These are phyloP conservation scores for Mizuhopecten yessoensis DNA, from an alignment of 1,140 invertebrate species.

Conservation along the genomic window DNA sequence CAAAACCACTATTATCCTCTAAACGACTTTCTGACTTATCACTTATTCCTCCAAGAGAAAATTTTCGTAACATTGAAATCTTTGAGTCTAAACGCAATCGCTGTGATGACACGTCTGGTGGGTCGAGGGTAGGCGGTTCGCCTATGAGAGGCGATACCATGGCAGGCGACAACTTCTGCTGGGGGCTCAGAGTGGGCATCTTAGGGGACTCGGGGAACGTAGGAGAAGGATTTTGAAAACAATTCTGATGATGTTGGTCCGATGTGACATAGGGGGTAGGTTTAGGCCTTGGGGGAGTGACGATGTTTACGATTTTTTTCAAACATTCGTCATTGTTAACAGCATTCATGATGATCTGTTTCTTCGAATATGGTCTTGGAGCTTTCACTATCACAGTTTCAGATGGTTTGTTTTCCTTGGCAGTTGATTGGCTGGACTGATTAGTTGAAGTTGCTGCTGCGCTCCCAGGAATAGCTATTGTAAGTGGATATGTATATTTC, in stretches of 20 bases:
- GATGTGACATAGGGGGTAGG: conserved; percentile 13
- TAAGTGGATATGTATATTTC: conserved; percentile 41
- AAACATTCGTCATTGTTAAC: conserved; percentile 74
- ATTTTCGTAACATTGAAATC: not conserved
- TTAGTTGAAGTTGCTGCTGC: not conserved
- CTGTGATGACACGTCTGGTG: conserved; percentile 42
- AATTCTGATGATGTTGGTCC: not conserved
- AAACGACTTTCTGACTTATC: not conserved
- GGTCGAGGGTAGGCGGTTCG: conserved; percentile 74
- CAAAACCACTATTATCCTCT: not conserved
- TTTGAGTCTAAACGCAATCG: not conserved
- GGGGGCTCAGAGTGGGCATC: conserved; percentile 77
- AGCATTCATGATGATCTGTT: conserved; percentile 76
- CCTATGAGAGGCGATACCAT: conserved; percentile 63
- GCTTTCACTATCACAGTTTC: not conserved
- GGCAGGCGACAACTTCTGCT: conserved; percentile 70
- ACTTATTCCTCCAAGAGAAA: not conserved
- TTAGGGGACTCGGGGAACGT: conserved; percentile 74
- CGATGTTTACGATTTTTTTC: conserved; percentile 65
- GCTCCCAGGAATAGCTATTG: conserved; percentile 50
- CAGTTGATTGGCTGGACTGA: not conserved
- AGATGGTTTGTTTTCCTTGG: conserved; percentile 46
- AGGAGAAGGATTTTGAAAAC: conserved; percentile 44
- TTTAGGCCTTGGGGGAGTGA: conserved; percentile 44
- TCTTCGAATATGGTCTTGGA: conserved; percentile 65